Evolutionary conservation across 2,888 invertebrate genomes (phyloP), one percentile per base, ranked within the genome.

Genomic region (Orgyia antiqua): DNA sequence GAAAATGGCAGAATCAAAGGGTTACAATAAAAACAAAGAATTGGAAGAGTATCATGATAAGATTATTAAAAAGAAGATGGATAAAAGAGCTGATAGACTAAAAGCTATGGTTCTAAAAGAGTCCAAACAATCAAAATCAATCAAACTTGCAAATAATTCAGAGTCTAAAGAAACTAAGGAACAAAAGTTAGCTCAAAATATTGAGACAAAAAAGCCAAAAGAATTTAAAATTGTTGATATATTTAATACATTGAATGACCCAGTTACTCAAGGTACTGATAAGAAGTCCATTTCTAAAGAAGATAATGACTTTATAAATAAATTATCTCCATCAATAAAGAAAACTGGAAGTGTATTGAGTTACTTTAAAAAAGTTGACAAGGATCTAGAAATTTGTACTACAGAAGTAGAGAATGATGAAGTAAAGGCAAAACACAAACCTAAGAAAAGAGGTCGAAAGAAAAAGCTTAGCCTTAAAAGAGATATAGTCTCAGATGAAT

Each of bases 1-100:
- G 58, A 87, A 88, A 40, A 89, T 92, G 89, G 89, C 91, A 6
- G 88, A 91, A 44, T 80, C 82, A 11, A 92, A 91, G 59, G 91
- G 91, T 1, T 78, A 82, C 27, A 37, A 79, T 0, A 88, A 88
- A 29, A 91, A 90, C 45, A 79, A 89, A 36, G 89, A 90, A 66
- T 47, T 84, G 1, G 87, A 88, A 15, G 84, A 88, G 35, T 84
- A 87, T 24, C 84, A 88, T 31, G 89, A 89, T 27, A 83, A 84
- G 29, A 82, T 70, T 45, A 88, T 92, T 9, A 87, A 89, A 35
- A 67, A 72, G 19, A 83, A 89, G 64, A 71, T 93, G 70, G 83
- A 89, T 8, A 89, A 89, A 54, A 72, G 93, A 31, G 88, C 90
- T 10, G 89, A 89, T 54, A 74, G 76, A 38, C 71, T 91, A 25